Evolutionary conservation across 2,113 vertebrate species (phyloP).

Genomic region (Chloebia gouldiae): DNA sequence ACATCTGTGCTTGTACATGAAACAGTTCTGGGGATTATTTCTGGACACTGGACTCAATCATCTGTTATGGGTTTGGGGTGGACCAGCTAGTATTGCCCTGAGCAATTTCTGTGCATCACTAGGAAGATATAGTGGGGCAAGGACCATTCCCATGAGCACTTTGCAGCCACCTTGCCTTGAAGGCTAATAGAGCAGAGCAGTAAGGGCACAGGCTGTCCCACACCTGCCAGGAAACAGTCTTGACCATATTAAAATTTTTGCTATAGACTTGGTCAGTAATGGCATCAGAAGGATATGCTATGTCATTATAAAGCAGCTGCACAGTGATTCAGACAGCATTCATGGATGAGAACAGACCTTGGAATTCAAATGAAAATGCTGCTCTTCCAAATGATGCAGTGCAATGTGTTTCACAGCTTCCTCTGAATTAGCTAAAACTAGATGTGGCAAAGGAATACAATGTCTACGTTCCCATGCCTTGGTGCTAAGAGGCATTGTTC

Average conservation of each 20-base stretch:
- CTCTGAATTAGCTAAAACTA: conserved; percentile 27
- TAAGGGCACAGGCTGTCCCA: not conserved
- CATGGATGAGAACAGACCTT: not conserved
- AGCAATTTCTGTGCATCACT: not conserved
- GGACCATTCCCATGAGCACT: not conserved
- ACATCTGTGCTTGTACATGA: not conserved
- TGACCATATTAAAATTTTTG: not conserved
- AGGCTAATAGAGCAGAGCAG: not conserved
- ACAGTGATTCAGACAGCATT: not conserved
- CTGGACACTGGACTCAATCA: not conserved
- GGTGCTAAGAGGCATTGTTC: conserved; percentile 23
- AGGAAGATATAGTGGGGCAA: not conserved
- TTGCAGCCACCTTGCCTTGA: not conserved
- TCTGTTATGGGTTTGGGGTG: not conserved
- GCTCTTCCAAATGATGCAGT: not conserved
- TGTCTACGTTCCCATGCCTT: not conserved
- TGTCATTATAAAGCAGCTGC: not conserved
- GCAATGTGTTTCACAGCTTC: not conserved
- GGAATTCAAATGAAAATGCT: not conserved
- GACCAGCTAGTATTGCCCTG: not conserved
- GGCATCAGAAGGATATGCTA: not conserved
- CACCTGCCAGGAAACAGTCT: not conserved
- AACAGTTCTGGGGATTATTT: not conserved
- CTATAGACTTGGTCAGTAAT: not conserved
- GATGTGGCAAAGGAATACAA: conserved; percentile 39